Evolutionary conservation across 2,888 invertebrate genomes (phyloP), one percentile per base, ranked within the genome.

Genomic region (Syritta pipiens): DNA sequence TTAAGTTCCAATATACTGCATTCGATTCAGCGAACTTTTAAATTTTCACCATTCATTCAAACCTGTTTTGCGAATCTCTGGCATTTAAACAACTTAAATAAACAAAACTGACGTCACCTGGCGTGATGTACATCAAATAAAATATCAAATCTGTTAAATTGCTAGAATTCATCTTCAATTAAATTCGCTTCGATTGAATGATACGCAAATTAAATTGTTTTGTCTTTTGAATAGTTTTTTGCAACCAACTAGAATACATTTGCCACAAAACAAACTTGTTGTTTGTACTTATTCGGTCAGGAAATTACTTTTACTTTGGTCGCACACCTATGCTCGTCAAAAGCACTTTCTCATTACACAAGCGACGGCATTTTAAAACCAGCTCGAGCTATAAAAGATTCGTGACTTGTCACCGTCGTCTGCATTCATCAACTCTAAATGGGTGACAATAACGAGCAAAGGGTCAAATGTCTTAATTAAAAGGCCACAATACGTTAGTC

Each of bases 391-490:
- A 9, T 24, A 59, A 63, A 9, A 68, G 53, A 32, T 35, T 63
- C 28, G 59, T 65, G 76, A 51, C 62, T 51, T 63, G 63, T 60
- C 44, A 63, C 44, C 42, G 49, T 48, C 48, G 10, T 9, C 57
- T 69, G 44, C 24, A 40, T 44, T 37, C 57, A 49, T 37, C 30
- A 57, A n/a, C 57, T 46, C 40, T 71, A 57, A 53, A 46, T 65
- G 63, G 44, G 14, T 46, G 57, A 59, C 76, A 65, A 60, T 28
- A 42, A 49, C 63, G 53, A 26, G 57, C 7, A 44, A n/a, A 22
- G 65, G 77, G 77, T 77, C 77, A 77, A 72, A 77, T 59, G 59
- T 37, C 72, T 77, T 35, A 77, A 77, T 71, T 71, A 72, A 72
- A 55, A 65, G 51, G 46, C 72, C 65, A 62, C 32, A 49, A 30